Evolutionary conservation across 2,888 invertebrate genomes (phyloP), one percentile per base, ranked within the genome.

Genomic region (Salpingus planirostris): DNA sequence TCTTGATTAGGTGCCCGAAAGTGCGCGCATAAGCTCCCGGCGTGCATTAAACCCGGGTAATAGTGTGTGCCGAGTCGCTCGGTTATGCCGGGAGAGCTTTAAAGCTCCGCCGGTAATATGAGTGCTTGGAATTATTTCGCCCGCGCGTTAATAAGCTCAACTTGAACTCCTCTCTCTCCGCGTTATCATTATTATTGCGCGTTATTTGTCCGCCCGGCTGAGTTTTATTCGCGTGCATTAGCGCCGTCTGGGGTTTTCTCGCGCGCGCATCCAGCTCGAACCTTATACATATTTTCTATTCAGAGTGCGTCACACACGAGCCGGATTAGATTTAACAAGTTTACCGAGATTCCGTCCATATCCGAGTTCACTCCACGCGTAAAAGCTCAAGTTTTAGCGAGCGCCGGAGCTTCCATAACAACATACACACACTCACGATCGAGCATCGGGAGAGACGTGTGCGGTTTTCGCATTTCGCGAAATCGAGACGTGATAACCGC

Each of bases 281-380:
- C 35, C 35, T 31, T 41, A 29, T 24, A 23, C 24, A 35, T 30
- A 38, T 46, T 46, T 40, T 43, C 46, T 47, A 51, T 51, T 49
- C 51, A 43, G 44, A 35, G 33, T 39, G 42, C 43, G 39, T 38
- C 40, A 37, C 40, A 43, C 44, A 42, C 32, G 41, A 40, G 45
- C 43, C 45, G 46, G 51, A 51, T 51, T 50, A 51, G 45, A 51
- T 50, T 51, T 51, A 50, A 50, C 49, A 51, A 50, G 50, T 50
- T 50, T 50, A 45, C 46, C 43, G 45, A 49, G 49, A 49, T 51
- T 49, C 44, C 43, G 40, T 45, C 44, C 43, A 47, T 44, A 51
- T 46, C 47, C 49, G 35, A 47, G 43, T 46, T 47, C 41, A 40
- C 43, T 44, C 37, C 41, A 45, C 47, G 49, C 49, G 38, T 46